Evolutionary conservation across 2,113 vertebrate genomes (phyloP).

Genomic region (Cheilinus undulatus): DNA sequence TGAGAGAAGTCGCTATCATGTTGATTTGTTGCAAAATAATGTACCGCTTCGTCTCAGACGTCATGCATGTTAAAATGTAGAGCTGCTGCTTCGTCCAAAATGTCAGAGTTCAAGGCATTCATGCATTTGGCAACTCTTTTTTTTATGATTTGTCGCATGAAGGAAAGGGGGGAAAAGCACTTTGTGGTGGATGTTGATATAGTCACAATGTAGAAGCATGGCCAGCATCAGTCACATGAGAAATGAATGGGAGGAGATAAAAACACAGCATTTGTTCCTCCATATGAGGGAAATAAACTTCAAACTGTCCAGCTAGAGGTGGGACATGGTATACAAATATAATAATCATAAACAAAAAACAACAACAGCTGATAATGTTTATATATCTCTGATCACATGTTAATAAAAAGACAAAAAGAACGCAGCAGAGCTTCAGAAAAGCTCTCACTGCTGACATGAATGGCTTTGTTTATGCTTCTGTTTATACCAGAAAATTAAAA

Average conservation of each 20-base stretch:
- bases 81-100: conserved; percentile 64
- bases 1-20: conserved; percentile 69
- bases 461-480: conserved; percentile 63
- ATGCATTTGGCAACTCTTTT: conserved; percentile 92
- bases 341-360: conserved; percentile 62
- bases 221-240: conserved; percentile 65
- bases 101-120: conserved; percentile 90
- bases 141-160: conserved; percentile 73
- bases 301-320: conserved; percentile 44
- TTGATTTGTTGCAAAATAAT: conserved; percentile 79
- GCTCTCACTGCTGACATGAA: conserved; percentile 74
- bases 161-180: conserved; percentile 81
- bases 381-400: conserved; percentile 78
- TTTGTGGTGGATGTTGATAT: conserved; percentile 81
- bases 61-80: conserved; percentile 87
- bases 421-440: conserved; percentile 76
- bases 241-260: conserved; percentile 55
- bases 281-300: conserved; percentile 52
- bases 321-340: conserved; percentile 58
- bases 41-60: conserved; percentile 75
- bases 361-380: conserved; percentile 82
- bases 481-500: conserved; percentile 79
- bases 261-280: conserved; percentile 63
- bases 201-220: conserved; percentile 73
- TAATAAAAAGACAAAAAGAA: conserved; percentile 73